Evolutionary conservation across 2,888 invertebrate genomes (phyloP), one percentile per base, ranked within the genome.

Genomic region (Melieria omissa): DNA sequence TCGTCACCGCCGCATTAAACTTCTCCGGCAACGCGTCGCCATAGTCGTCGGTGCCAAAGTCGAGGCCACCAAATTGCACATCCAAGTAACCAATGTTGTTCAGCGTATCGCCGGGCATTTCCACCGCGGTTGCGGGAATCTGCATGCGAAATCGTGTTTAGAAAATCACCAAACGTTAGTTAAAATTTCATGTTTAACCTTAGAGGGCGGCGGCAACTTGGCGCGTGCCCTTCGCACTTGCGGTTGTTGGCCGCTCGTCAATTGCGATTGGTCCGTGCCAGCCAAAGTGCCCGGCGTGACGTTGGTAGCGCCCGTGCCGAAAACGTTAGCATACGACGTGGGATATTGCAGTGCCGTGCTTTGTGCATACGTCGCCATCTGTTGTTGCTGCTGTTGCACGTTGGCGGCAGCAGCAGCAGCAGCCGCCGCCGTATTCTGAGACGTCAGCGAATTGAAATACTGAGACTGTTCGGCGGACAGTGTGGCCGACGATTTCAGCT

Each of bases 61-160:
- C 96, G 79, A 97, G 89, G 4, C 93, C 96, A 47, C 97, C 97
- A 88, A 98, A 98, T 88, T 97, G 97, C 77, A 98, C 96, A 88
- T 97, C 97, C 79, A 98, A 89, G 86, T 93, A 92, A 76, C 90
- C 91, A 77, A 92, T 91, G 76, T 91, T 91, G 73, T 91, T 91
- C 12, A 91, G 88, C 72, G 93, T 89, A 81, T 96, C 96, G 75
- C 95, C 97, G 0, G 98, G 98, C 98, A 98, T 98, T 88, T 98
- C 98, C 54, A 98, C 98, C 41, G 98, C 97, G 71, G 93, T 93
- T 67, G 95, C 90, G 57, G 97, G 98, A 82, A 98, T 98, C 93
- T 96, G 16, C 41, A 66, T n/a, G n/a, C 45, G 57, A 67, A 65
- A 41, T 12, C 0, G 58, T 44, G 55, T 12, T 12, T 61, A n/a